phyloP scores from a whole-genome alignment of 2,888 invertebrate species.

The Drosophila pegasa region DNA sequence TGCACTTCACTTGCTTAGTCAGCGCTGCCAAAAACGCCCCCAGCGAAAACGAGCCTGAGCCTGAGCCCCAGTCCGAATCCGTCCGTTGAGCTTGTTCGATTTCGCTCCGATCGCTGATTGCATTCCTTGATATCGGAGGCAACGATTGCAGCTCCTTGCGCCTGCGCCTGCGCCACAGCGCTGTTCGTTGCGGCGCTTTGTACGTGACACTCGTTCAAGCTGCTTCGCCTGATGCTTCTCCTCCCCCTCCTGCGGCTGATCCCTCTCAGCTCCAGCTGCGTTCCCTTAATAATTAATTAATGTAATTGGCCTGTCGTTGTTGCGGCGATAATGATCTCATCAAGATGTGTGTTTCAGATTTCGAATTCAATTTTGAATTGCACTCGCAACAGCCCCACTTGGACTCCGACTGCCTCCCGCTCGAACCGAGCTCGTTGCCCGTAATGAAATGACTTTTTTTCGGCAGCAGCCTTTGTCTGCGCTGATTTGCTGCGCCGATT shows the following conservation, averaged over 20 bases:
- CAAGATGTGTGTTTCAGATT: slow-evolving; percentile 77
- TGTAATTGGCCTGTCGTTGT: slow-evolving; percentile 85
- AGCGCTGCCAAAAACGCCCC: slow-evolving; percentile 72
- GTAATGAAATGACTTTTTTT: slow-evolving; percentile 52
- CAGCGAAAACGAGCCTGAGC: slow-evolving; percentile 44
- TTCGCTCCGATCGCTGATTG: slow-evolving; percentile 73
- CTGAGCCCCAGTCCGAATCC: slow-evolving; percentile 21
- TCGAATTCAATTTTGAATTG: slow-evolving; percentile 77
- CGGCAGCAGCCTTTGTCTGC: slow-evolving; percentile 46
- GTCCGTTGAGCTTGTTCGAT: slow-evolving; percentile 66
- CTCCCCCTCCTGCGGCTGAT: neutral
- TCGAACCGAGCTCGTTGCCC: neutral
- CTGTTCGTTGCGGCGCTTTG: slow-evolving; percentile 55
- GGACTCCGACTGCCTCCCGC: neutral
- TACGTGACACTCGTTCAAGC: slow-evolving; percentile 71
- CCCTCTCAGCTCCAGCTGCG: slow-evolving; percentile 42
- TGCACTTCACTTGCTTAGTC: slow-evolving; percentile 70
- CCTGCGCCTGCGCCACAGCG: slow-evolving; percentile 43
- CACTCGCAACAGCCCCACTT: slow-evolving; percentile 31
- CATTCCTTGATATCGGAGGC: slow-evolving; percentile 70
- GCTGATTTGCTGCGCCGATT: slow-evolving; percentile 49
- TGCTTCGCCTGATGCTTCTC: slow-evolving; percentile 6
- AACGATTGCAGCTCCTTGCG: slow-evolving; percentile 53
- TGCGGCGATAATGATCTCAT: slow-evolving; percentile 83
- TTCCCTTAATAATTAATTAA: slow-evolving; percentile 85